Evolutionary conservation across 2,113 vertebrate species (phyloP).

Genomic region (Chitala chitala): DNA sequence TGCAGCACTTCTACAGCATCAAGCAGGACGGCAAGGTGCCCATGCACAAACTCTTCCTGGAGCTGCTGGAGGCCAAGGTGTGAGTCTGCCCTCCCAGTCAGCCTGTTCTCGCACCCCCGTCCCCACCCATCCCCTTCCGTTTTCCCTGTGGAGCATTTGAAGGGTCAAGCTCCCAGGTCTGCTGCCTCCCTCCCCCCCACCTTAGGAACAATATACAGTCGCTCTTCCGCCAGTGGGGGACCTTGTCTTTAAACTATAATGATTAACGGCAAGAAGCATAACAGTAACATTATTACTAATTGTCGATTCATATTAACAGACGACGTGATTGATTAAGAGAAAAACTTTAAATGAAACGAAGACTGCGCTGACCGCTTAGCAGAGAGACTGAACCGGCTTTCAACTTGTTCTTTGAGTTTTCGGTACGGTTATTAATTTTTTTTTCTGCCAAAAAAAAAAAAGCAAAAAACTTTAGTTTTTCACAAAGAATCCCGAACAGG

Average conservation of each 20-base stretch:
- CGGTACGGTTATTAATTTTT: slow-evolving; percentile 45
- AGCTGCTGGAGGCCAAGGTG: slow-evolving; percentile 99
- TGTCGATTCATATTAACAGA: slow-evolving; percentile 53
- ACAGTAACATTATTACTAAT: slow-evolving; percentile 35
- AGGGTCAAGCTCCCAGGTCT: slow-evolving; percentile 30
- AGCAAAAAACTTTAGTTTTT: slow-evolving; percentile 52
- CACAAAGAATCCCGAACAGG: slow-evolving; percentile 69
- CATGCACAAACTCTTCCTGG: slow-evolving; percentile 99
- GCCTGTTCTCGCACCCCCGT: slow-evolving; percentile 43
- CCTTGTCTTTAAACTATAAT: slow-evolving; percentile 68
- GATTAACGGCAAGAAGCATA: slow-evolving; percentile 35
- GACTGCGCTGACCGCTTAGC: slow-evolving; percentile 75
- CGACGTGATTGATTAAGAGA: slow-evolving; percentile 47
- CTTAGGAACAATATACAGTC: slow-evolving; percentile 42
- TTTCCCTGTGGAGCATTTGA: slow-evolving; percentile 49
- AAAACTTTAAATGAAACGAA: slow-evolving; percentile 36
- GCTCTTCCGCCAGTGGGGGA: slow-evolving; percentile 49
- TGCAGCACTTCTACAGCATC: slow-evolving; percentile 99
- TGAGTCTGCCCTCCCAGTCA: slow-evolving; percentile 66
- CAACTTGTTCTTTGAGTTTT: slow-evolving; percentile 60
- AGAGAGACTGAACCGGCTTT: slow-evolving; percentile 76
- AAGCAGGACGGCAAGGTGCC: slow-evolving; percentile 99
- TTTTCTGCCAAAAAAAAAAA: slow-evolving; percentile 47
- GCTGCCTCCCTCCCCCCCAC: slow-evolving; percentile 19
- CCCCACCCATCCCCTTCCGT: slow-evolving; percentile 37